These are phyloP conservation scores for Eubasilissa splendida DNA, from an alignment of 2,888 invertebrate species.

Conservation along the genomic window DNA sequence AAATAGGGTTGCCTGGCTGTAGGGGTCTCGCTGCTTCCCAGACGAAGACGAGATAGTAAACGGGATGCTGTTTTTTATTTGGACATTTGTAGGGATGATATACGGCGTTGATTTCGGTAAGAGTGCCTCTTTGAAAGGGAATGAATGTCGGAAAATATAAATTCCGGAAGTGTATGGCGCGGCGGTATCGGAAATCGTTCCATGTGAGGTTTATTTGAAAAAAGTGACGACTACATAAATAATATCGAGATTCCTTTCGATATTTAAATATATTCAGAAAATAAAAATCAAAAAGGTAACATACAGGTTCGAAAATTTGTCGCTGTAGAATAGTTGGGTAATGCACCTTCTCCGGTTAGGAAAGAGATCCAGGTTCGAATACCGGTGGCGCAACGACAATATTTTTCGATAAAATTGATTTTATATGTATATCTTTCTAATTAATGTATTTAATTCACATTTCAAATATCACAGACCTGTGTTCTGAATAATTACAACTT, in stretches of 20 bases:
- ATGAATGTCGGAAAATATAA: slow-evolving; percentile 51
- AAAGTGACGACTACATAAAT: slow-evolving; percentile 31
- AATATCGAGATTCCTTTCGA: slow-evolving; percentile 1
- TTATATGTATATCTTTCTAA: too few relatives aligned
- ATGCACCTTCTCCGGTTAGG: too few relatives aligned
- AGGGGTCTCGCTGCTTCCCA: neutral
- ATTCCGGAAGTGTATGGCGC: slow-evolving; percentile 46
- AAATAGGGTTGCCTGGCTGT: slow-evolving; percentile 18
- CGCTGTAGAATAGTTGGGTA: too few relatives aligned
- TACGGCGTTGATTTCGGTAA: slow-evolving; percentile 51
- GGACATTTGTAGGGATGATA: slow-evolving; percentile 52
- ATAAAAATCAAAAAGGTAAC: too few relatives aligned
- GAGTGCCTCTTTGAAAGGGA: slow-evolving; percentile 50
- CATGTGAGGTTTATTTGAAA: slow-evolving; percentile 25
- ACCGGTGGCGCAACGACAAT: too few relatives aligned
- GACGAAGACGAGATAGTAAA: slow-evolving; percentile 36
- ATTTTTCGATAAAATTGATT: too few relatives aligned
- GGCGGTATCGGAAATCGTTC: slow-evolving; percentile 28
- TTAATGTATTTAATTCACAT: too few relatives aligned
- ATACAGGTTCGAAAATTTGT: too few relatives aligned
- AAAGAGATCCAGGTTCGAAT: too few relatives aligned
- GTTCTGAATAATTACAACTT: too few relatives aligned
- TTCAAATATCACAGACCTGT: too few relatives aligned
- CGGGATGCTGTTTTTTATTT: slow-evolving; percentile 48
- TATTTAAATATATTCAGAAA: too few relatives aligned